These are phyloP conservation scores for Balanococcus diminutus DNA, from an alignment of 2,888 invertebrate species.

Conservation along the genomic window DNA sequence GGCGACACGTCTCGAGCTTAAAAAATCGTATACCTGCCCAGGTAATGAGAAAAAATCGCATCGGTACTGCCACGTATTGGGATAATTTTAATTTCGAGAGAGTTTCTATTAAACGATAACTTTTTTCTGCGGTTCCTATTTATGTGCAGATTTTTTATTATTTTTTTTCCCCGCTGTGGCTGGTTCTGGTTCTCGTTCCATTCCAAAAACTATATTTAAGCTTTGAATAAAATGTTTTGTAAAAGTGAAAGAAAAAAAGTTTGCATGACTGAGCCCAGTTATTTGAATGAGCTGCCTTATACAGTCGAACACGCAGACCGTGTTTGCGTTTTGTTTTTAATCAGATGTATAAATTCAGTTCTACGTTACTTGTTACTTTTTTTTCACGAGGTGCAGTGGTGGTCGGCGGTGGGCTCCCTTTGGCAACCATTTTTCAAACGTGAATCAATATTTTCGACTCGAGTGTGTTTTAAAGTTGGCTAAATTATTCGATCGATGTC, in stretches of 20 bases:
- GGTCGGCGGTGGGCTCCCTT: neutral
- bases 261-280: conserved; percentile 40
- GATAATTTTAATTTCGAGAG: conserved; percentile 19
- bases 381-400: neutral
- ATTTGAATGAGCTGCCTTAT: conserved; percentile 3
- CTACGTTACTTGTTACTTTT: conserved; percentile 25
- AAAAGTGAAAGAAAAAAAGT: conserved; percentile 28
- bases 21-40: neutral
- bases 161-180: neutral
- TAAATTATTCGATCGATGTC: neutral
- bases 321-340: conserved; percentile 48
- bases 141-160: neutral
- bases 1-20: neutral
- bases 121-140: neutral
- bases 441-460: conserved; percentile 30
- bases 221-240: conserved; percentile 26
- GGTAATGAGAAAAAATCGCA: neutral
- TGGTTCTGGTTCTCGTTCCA: neutral
- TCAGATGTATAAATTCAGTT: conserved; percentile 49
- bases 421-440: neutral
- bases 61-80: neutral
- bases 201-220: conserved; percentile 19
- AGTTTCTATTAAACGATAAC: neutral
- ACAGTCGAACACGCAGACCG: conserved; percentile 49
- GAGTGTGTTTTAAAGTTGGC: neutral